Base-by-base conservation (phyloP, 2,797 vertebrate genomes). In the Thunnus albacares region DNA sequence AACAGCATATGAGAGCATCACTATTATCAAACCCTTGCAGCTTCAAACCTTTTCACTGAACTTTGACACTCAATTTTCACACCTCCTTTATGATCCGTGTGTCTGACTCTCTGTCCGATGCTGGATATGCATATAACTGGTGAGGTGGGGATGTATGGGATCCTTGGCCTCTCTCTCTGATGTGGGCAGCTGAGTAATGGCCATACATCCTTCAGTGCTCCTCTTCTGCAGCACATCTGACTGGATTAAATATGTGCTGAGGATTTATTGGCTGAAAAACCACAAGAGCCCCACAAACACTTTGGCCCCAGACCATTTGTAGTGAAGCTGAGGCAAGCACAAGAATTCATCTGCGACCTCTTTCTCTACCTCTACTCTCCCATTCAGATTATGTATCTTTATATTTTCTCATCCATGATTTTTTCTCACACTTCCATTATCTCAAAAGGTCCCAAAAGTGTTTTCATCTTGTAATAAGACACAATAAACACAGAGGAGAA, bases 241-340 rank as follows among this genome's bases (percentile, higher is more conserved):
- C 91, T 83, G 80, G 92, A 95, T 94, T 95, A 94, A 95, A 95
- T 94, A 94, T 90, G 91, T 93, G 92, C 83, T 75, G 88, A 93
- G 84, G 91, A 96, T 95, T 95, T 95, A 95, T 95, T 94, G 92
- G 83, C 91, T 95, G 92, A 93, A 93, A 94, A 95, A 89, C 95
- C 95, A 90, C 95, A 94, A 89, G 93, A 93, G 92, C 84, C 93
- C 90, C 90, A 94, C 92, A 94, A 94, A 95, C 90, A 92, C 93
- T 93, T 90, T 56, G 79, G 91, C 85, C 90, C 80, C 76, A 87
- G 87, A 87, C 86, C 82, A 90, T 89, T 94, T 88, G 89, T 80
- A 84, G 87, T 79, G 88, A 74, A 89, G 76, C 80, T 75, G 72
- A 89, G 81, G 84, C 71, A 80, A 84, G 85, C 58, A 7, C 79